These are phyloP conservation scores for Phoxinus dragarum DNA, from an alignment of 2,797 vertebrate species.

Conservation along the genomic window DNA sequence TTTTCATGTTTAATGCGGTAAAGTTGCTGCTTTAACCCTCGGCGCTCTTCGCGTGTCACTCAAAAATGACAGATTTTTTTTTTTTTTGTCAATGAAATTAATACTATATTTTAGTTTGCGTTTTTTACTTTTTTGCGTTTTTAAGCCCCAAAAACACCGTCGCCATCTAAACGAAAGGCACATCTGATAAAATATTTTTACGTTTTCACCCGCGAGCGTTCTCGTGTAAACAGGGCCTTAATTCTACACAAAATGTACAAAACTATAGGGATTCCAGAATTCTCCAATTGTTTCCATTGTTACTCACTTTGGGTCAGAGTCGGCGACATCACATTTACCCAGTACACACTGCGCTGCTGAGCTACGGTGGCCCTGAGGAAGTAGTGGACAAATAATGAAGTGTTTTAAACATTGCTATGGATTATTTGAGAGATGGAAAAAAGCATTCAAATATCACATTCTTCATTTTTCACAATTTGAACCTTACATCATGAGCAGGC, in stretches of 20 bases:
- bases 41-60: too few relatives aligned
- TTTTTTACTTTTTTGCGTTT: too few relatives aligned
- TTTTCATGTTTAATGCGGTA: too few relatives aligned
- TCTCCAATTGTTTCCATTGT: neutral
- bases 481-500: too few relatives aligned
- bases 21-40: too few relatives aligned
- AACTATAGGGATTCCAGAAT: neutral
- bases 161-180: too few relatives aligned
- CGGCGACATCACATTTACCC: conserved; percentile 73
- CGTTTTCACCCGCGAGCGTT: too few relatives aligned
- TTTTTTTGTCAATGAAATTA: too few relatives aligned
- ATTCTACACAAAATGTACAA: neutral
- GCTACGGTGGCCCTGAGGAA: conserved; percentile 72
- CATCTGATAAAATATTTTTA: too few relatives aligned
- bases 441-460: neutral
- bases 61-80: too few relatives aligned
- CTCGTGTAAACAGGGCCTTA: neutral
- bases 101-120: too few relatives aligned
- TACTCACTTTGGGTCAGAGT: conserved; percentile 66
- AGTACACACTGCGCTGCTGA: conserved; percentile 69
- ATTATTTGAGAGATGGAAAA: neutral
- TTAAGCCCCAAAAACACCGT: too few relatives aligned
- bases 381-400: conserved; percentile 26
- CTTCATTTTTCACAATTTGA: neutral
- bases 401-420: neutral